These are phyloP conservation scores for Temnothorax ravouxi DNA, from an alignment of 2,888 invertebrate species.

Conservation along the genomic window DNA sequence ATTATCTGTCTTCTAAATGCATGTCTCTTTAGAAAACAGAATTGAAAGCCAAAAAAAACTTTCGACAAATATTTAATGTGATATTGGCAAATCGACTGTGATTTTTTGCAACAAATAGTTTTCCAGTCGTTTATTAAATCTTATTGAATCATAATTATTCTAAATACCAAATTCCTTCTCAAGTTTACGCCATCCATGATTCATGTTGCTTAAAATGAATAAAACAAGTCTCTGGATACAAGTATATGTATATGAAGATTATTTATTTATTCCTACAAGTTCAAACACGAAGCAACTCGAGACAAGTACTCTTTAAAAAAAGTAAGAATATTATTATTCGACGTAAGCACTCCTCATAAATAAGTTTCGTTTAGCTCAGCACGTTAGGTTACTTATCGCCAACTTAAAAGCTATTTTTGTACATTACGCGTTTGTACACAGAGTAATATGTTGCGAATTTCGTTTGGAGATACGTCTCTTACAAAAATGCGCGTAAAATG, in stretches of 20 bases:
- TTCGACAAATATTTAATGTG: background rate
- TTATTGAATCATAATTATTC: background rate
- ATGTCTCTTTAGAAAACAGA: background rate
- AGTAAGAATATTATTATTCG: slow-evolving; percentile 49
- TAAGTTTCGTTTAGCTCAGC: slow-evolving; percentile 58
- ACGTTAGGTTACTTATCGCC: slow-evolving; percentile 35
- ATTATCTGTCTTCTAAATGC: background rate
- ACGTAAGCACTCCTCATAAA: slow-evolving; percentile 62
- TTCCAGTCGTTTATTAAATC: background rate
- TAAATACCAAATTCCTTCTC: background rate
- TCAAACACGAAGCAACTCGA: slow-evolving; percentile 30
- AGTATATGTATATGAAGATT: slow-evolving; percentile 21
- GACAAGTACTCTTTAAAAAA: slow-evolving; percentile 65
- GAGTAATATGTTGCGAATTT: slow-evolving; percentile 35
- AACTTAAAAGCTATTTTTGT: slow-evolving; percentile 64
- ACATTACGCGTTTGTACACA: slow-evolving; percentile 67
- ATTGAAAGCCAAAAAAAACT: background rate
- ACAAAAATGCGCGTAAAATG: slow-evolving; percentile 64
- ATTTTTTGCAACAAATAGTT: background rate
- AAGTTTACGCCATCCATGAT: background rate
- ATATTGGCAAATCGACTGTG: background rate
- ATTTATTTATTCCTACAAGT: slow-evolving; percentile 49
- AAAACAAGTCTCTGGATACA: slow-evolving; percentile 7
- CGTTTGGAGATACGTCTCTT: slow-evolving; percentile 29
- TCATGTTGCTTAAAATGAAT: background rate